A percentile compares a stretch with the other conserved stretches of the same genome.
Conservation (phyloP, 2,113 vertebrate species). For the Capra hircus region DNA sequence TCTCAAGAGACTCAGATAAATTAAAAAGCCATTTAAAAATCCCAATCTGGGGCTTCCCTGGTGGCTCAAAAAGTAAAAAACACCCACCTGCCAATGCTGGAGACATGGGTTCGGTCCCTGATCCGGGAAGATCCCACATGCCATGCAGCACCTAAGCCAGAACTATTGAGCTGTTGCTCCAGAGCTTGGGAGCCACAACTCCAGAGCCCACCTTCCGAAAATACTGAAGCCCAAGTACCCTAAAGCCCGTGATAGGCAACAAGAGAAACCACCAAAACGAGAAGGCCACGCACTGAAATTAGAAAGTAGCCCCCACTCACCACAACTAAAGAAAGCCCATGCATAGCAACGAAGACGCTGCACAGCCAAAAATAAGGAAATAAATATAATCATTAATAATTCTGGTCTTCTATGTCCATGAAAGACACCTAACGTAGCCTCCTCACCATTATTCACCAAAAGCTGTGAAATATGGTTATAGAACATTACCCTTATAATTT, state of each 20-base stretch:
- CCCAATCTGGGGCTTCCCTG: neutral
- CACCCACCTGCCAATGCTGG: neutral
- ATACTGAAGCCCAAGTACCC: neutral
- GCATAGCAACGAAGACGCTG: accelerated
- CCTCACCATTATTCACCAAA: neutral
- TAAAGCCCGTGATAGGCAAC: neutral
- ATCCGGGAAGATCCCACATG: neutral
- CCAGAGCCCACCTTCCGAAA: accelerated
- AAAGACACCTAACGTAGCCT: neutral
- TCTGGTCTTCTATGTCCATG: neutral
- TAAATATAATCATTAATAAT: neutral
- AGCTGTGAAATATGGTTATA: neutral
- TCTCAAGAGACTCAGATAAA: neutral
- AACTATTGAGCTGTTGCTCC: neutral
- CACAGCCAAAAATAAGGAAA: neutral
- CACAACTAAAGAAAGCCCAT: neutral
- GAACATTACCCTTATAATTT: neutral
- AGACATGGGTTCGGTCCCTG: neutral
- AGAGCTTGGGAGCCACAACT: neutral
- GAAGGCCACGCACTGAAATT: neutral
- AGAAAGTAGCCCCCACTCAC: neutral
- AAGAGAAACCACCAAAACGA: neutral
- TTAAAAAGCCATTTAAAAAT: neutral
- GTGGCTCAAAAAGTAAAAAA: neutral
- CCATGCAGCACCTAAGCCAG: neutral